Base-by-base conservation (phyloP, 2,888 invertebrate species). In the Acrobasis suavella region DNA sequence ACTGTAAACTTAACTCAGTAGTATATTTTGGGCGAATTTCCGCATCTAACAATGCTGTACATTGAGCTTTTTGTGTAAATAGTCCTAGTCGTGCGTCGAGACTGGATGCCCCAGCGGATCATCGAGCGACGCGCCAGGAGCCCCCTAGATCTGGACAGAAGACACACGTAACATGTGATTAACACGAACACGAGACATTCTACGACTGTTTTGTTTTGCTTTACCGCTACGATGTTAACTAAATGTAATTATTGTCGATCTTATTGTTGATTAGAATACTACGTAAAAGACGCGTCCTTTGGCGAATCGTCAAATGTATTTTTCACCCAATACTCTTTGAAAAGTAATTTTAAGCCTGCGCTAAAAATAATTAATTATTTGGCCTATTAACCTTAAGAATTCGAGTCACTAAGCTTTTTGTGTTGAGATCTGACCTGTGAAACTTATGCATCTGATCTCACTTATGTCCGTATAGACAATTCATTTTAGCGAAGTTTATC, bases 41-140 rank as follows among this genome's bases (percentile, higher is more conserved):
- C 85, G 90, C 91, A 89, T 89, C 89, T 91, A 91, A 91, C 91
- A 89, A 83, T 79, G 91, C 91, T 91, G 91, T 92, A 91, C 80
- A 92, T 89, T 83, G 81, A 91, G 91, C 91, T 92, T 92, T 92
- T 90, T 92, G 89, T 92, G 91, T 91, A 90, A 86, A 89, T 89
- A 91, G 84, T 82, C 81, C 74, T 87, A 86, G 83, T 81, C 72
- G 73, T 77, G 72, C 77, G 70, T 70, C 74, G 73, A 75, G 79
- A 73, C 80, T 72, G 76, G 76, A 70, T 73, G 67, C 78, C 73
- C 64, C 75, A 63, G 81, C 70, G 75, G 80, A 76, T 63, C 82
- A 67, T 63, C 82, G 78, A 79, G 79, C 81, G 71, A 58, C 81
- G 81, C 74, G 77, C 76, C 72, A 72, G 74, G 73, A 74, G 78